phyloP scores from a whole-genome alignment of 2,888 invertebrate species.

The Auanema sp. region DNA sequence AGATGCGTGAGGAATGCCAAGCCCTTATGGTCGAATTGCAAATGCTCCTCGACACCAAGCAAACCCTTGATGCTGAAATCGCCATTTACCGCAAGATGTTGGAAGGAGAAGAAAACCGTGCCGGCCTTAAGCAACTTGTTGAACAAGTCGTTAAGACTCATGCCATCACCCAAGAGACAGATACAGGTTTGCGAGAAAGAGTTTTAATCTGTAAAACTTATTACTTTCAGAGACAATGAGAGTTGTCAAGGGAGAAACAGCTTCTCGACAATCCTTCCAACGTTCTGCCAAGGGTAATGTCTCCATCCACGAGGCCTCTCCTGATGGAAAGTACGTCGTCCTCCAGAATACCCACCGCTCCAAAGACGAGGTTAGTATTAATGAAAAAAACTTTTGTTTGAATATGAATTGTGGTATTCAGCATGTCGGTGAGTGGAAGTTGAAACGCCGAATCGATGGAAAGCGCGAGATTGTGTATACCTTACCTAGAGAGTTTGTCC shows the following conservation, averaged over 20 bases:
- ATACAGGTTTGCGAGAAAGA: slow-evolving; percentile 44
- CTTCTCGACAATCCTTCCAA: slow-evolving; percentile 68
- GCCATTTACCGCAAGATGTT: slow-evolving; percentile 70
- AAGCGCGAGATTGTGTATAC: slow-evolving; percentile 51
- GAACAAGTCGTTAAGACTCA: slow-evolving; percentile 64
- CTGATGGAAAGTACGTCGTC: slow-evolving; percentile 66
- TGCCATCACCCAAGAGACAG: slow-evolving; percentile 52
- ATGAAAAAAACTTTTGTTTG: slow-evolving; percentile 23
- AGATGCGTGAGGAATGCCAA: slow-evolving; percentile 60
- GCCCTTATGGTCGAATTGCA: slow-evolving; percentile 64
- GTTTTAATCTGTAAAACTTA: not conserved
- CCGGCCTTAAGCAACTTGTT: slow-evolving; percentile 59
- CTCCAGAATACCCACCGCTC: slow-evolving; percentile 66
- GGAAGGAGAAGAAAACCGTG: slow-evolving; percentile 69
- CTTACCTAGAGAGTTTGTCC: slow-evolving; percentile 40
- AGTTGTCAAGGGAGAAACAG: slow-evolving; percentile 65
- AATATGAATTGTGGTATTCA: slow-evolving; percentile 43
- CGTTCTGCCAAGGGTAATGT: slow-evolving; percentile 68
- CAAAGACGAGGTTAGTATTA: slow-evolving; percentile 58
- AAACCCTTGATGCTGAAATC: slow-evolving; percentile 69
- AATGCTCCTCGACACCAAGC: slow-evolving; percentile 67
- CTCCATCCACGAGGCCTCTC: slow-evolving; percentile 66
- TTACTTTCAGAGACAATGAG: slow-evolving; percentile 46
- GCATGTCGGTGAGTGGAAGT: slow-evolving; percentile 64
- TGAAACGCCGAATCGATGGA: slow-evolving; percentile 63